Evolutionary conservation across 2,113 vertebrate genomes (phyloP).

Genomic region (Grallaria varia): DNA sequence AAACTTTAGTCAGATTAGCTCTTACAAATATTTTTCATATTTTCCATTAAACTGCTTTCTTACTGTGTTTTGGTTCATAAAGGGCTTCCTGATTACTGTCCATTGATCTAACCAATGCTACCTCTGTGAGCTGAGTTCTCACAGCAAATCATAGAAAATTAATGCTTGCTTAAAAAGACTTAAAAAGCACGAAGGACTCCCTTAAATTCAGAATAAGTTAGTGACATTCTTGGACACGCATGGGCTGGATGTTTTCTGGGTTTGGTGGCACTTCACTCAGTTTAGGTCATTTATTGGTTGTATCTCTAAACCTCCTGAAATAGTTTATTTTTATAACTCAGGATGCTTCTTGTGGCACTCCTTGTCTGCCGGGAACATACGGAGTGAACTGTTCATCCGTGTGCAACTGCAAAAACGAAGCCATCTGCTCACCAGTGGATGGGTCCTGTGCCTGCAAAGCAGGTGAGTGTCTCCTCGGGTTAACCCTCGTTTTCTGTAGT

Average conservation of each 20-base stretch:
- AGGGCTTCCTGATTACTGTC: background rate
- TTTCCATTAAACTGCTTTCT: background rate
- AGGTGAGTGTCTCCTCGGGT: conserved; percentile 73
- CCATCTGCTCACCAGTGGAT: conserved; percentile 88
- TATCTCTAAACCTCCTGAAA: background rate
- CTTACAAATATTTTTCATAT: background rate
- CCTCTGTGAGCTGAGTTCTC: background rate
- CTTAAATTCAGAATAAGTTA: background rate
- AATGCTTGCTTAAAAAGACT: background rate
- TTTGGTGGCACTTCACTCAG: background rate
- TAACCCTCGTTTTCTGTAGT: background rate
- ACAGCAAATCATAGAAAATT: background rate
- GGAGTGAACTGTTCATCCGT: conserved; percentile 88
- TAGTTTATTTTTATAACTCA: conserved; percentile 43
- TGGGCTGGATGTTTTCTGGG: background rate
- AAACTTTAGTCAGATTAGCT: background rate
- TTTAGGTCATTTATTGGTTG: background rate
- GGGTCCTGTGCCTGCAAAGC: conserved; percentile 91
- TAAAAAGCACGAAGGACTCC: background rate
- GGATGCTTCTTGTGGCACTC: conserved; percentile 82
- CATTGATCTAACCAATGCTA: background rate
- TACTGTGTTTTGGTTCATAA: background rate
- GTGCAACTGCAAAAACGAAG: conserved; percentile 88
- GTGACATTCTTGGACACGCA: background rate
- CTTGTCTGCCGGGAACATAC: conserved; percentile 81